Evolutionary conservation across 1,140 invertebrate genomes (phyloP), one percentile per base, ranked within the genome.

Genomic region (Brachionus sp.): DNA sequence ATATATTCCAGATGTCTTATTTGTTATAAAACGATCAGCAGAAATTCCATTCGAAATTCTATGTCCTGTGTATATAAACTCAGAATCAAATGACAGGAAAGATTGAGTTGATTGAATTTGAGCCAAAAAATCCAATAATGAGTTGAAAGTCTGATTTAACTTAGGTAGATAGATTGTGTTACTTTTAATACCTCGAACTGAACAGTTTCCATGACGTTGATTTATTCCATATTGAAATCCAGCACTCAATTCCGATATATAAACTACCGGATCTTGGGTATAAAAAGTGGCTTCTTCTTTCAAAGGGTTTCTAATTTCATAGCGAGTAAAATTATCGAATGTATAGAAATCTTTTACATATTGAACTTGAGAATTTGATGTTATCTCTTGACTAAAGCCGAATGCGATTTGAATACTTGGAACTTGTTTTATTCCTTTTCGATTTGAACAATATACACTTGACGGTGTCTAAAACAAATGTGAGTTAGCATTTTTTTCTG

Each of bases 321-420:
- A 80, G 2, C 77, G 46, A 33, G 62, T 35, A 66, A 80, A 80
- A 62, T 80, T 66, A 12, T 10, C 25, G 19, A 66, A 39, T 39
- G 23, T 66, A 25, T 62, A 42, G 39, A 62, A 57, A 66, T 80
- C 77, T 66, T 80, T 80, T 10, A 66, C 25, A 35, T 80, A 80
- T 80, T 80, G 77, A 80, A 80, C 57, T 10, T 80, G 7, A n/a
- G 35, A 7, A 44, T 42, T 64, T 12, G n/a, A 33, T 57, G 62
- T 35, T 80, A 80, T 80, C n/a, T 80, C 77, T 66, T 80, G 77
- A 7, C 77, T 80, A 25, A 62, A 80, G 12, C 77, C 50, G 16
- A 62, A 80, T 10, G 19, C 23, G 16, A 23, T 19, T 44, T 3
- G 9, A 37, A 62, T 13, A 19, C 3, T 7, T 29, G 77, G 77